Conservation (phyloP, 2,113 vertebrate genomes). For the Chionis minor region DNA sequence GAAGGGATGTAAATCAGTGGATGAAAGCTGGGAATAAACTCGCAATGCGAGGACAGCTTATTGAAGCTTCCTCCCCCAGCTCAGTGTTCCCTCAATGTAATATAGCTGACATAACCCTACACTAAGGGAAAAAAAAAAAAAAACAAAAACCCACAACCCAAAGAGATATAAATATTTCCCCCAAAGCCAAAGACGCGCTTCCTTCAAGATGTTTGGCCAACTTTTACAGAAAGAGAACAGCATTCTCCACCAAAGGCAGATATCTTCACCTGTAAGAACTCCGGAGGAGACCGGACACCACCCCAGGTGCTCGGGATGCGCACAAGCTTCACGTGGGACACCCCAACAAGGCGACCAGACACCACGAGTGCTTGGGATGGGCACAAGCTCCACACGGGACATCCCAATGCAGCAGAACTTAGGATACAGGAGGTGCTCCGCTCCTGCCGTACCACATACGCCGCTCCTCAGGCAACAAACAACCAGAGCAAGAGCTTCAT, state of each 20-base stretch:
- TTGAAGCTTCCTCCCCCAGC: constrained; percentile 10
- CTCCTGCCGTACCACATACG: not conserved
- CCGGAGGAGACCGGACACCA: not conserved
- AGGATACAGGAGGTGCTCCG: not conserved
- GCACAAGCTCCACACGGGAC: not conserved
- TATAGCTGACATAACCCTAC: not conserved
- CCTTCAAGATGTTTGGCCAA: not conserved
- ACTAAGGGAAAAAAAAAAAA: not conserved
- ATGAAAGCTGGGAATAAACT: constrained; percentile 46
- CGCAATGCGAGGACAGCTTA: constrained; percentile 28
- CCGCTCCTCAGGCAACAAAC: not conserved
- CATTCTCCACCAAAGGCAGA: not conserved
- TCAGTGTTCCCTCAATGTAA: not conserved
- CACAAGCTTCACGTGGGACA: not conserved
- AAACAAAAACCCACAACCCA: not conserved
- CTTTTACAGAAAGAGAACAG: not conserved
- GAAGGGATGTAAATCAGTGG: constrained; percentile 31
- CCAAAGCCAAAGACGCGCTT: not conserved
- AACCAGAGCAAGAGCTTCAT: not conserved
- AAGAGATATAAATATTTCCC: not conserved
- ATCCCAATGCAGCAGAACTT: not conserved
- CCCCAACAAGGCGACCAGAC: not conserved
- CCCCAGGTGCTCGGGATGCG: fast-evolving
- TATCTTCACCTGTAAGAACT: not conserved
- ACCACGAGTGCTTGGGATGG: not conserved